phyloP scores from a whole-genome alignment of 2,888 invertebrate genomes.

The Therioaphis trifolii region DNA sequence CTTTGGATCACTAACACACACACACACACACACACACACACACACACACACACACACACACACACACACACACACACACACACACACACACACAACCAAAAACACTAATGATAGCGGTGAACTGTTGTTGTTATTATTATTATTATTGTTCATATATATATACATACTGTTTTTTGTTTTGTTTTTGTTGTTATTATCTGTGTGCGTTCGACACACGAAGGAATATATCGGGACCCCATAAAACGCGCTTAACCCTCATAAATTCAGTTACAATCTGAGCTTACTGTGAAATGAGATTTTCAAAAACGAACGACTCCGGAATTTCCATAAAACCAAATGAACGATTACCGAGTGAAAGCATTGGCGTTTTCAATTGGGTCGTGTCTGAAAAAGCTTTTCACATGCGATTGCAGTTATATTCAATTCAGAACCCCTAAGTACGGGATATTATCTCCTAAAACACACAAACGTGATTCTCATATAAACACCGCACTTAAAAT shows the following conservation, averaged over 20 bases:
- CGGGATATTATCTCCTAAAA: conserved; percentile 37
- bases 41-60: too few species aligned
- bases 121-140: not conserved
- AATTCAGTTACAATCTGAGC: not conserved
- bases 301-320: not conserved
- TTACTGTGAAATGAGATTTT: conserved; percentile 48
- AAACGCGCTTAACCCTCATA: not conserved
- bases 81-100: too few species aligned
- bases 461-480: conserved; percentile 44
- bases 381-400: conserved; percentile 27
- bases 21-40: too few species aligned
- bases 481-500: conserved; percentile 45
- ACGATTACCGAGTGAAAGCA: conserved; percentile 32
- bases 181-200: not conserved
- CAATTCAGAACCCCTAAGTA: conserved; percentile 40
- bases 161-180: not conserved
- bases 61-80: too few species aligned
- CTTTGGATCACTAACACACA: not conserved
- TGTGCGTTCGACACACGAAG: conserved; percentile 15
- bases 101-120: not conserved
- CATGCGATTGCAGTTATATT: conserved; percentile 27
- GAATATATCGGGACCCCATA: conserved; percentile 6
- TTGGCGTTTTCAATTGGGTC: conserved; percentile 17
- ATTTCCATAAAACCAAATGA: conserved; percentile 48
- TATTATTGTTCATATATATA: too few species aligned